phyloP scores from a whole-genome alignment of 92 coral and sea anemone species.

The Micromussa lordhowensis region DNA sequence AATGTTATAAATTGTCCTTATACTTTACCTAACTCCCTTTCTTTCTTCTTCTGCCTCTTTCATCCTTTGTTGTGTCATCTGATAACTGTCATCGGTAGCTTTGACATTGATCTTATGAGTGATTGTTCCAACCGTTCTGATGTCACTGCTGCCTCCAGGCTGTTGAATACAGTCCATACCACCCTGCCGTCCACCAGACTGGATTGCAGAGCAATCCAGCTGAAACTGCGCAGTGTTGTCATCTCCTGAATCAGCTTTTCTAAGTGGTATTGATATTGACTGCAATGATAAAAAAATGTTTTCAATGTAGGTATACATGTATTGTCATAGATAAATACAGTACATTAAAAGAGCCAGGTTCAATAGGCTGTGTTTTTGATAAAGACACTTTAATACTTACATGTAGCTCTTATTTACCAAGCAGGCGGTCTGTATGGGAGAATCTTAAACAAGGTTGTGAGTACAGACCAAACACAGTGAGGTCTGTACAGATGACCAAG shows the following conservation, averaged over 20 bases:
- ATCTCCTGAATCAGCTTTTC: constrained; percentile 34
- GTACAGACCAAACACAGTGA: too few species aligned
- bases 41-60: constrained; percentile 94
- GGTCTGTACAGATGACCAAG: too few species aligned
- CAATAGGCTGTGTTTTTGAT: too few species aligned
- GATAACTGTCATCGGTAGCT: constrained; percentile 96
- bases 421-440: too few species aligned
- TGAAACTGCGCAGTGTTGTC: constrained; percentile 66
- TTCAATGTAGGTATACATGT: not conserved
- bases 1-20: too few species aligned
- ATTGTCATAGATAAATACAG: too few species aligned
- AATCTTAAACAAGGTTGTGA: too few species aligned
- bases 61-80: constrained; percentile 89
- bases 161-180: constrained; percentile 89
- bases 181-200: constrained; percentile 65
- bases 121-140: constrained; percentile 80
- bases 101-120: constrained; percentile 86
- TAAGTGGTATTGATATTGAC: constrained; percentile 76
- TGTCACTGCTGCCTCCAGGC: constrained; percentile 52
- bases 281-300: constrained; percentile 19
- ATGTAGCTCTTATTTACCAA: too few species aligned
- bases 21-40: constrained; percentile 79
- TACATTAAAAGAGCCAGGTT: too few species aligned
- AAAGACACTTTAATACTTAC: too few species aligned
- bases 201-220: constrained; percentile 73